Evolutionary conservation across 1,140 invertebrate genomes (phyloP).

Genomic region (Wiebesia pumilae): DNA sequence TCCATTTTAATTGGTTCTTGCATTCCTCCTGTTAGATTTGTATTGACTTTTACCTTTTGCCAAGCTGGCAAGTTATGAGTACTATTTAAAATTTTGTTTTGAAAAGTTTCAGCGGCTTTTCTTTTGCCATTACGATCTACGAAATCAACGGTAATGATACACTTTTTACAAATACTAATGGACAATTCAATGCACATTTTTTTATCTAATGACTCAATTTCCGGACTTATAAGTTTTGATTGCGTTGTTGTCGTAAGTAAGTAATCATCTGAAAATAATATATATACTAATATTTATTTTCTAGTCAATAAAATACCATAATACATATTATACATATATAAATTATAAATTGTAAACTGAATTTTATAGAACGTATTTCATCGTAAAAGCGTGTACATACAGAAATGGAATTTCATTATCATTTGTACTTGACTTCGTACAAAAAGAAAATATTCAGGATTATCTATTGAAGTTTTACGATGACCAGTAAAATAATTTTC

Average conservation of each 20-base stretch:
- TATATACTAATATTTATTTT: not conserved
- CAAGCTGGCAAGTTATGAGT: slow-evolving; percentile 21
- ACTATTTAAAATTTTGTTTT: not conserved
- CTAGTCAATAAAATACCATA: not conserved
- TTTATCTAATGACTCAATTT: slow-evolving; percentile 8
- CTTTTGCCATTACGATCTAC: not conserved
- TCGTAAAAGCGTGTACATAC: slow-evolving; percentile 13
- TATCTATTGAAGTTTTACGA: not conserved
- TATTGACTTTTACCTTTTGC: slow-evolving; percentile 37
- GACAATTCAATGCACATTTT: slow-evolving; percentile 47
- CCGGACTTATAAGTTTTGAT: slow-evolving; percentile 39
- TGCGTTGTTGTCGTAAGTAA: slow-evolving; percentile 10
- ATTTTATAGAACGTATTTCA: not conserved
- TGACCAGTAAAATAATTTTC: not conserved
- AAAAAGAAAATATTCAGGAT: slow-evolving; percentile 15
- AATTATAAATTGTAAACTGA: not conserved
- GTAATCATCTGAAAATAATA: slow-evolving; percentile 38
- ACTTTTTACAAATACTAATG: slow-evolving; percentile 38
- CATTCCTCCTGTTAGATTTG: not conserved
- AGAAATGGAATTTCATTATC: slow-evolving; percentile 43
- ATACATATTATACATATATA: not conserved
- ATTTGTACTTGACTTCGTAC: not conserved
- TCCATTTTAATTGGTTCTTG: slow-evolving; percentile 13
- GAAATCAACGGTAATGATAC: slow-evolving; percentile 31
- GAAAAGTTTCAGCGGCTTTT: not conserved